phyloP scores from a whole-genome alignment of 2,113 vertebrate species.

The Alosa alosa region DNA sequence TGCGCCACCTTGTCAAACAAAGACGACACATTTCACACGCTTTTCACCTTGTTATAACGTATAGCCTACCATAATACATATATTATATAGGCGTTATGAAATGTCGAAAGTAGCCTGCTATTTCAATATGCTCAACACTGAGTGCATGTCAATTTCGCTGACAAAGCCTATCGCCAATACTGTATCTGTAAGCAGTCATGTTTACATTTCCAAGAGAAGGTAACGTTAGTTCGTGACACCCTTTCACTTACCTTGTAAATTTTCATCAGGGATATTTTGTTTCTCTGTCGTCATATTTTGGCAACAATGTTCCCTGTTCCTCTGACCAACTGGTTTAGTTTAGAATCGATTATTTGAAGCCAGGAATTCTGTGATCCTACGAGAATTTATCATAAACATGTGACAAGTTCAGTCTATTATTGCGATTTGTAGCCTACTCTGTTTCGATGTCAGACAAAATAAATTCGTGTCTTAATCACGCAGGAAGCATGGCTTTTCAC shows the following conservation, averaged over 20 bases:
- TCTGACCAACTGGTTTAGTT: background rate
- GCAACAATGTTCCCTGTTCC: background rate
- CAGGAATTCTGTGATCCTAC: background rate
- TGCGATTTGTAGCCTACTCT: no score
- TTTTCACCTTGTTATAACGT: background rate
- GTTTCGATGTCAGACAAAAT: background rate
- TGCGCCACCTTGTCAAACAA: background rate
- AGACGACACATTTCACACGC: background rate
- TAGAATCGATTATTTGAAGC: background rate
- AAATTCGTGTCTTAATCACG: background rate
- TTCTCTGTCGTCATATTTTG: conserved; percentile 57
- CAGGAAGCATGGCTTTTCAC: background rate
- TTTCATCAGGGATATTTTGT: conserved; percentile 62
- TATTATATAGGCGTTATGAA: background rate
- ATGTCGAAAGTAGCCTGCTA: background rate
- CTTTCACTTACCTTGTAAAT: conserved; percentile 67
- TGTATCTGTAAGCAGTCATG: background rate
- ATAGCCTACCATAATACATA: background rate
- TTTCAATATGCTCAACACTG: background rate
- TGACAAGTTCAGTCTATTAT: background rate
- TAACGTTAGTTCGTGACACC: background rate
- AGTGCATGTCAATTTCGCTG: background rate
- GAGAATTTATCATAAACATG: background rate
- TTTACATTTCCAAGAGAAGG: background rate
- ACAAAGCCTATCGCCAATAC: background rate